These are phyloP conservation scores for Pocillopora damicornis DNA, from an alignment of 64 coral and sea anemone species.

Conservation along the genomic window DNA sequence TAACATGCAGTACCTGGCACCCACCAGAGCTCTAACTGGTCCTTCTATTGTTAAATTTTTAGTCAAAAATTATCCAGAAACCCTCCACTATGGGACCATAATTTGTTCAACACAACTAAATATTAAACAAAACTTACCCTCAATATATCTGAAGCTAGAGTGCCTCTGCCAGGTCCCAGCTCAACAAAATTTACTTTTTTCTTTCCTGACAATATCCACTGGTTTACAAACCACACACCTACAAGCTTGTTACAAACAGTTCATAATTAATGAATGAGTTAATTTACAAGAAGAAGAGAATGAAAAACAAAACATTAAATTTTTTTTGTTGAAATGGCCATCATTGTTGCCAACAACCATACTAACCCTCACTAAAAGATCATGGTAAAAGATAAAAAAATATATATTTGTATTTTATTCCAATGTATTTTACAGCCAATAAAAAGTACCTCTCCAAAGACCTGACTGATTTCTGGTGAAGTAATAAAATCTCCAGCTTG, in stretches of 20 bases:
- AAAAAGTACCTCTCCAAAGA: constrained; percentile 92
- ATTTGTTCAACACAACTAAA: neutral
- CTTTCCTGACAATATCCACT: constrained; percentile 84
- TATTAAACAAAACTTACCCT: constrained; percentile 50
- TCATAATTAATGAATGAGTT: neutral
- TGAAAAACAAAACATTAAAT: neutral
- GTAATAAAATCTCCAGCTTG: constrained; percentile 86
- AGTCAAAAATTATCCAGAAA: no score
- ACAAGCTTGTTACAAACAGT: constrained; percentile 57
- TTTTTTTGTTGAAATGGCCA: no score
- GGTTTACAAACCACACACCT: constrained; percentile 93
- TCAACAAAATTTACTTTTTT: constrained; percentile 77
- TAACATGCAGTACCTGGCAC: no score
- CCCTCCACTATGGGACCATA: no score
- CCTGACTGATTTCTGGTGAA: constrained; percentile 96
- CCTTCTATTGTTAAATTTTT: no score
- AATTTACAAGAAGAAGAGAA: neutral
- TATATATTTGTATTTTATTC: neutral
- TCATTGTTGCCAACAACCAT: no score
- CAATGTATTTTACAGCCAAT: no score
- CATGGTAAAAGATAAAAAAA: neutral
- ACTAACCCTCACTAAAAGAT: neutral
- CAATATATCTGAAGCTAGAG: constrained; percentile 83
- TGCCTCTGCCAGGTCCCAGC: constrained; percentile 91
- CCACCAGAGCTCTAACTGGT: no score